phyloP scores from a whole-genome alignment of 2,797 vertebrate genomes.

The Margarornis squamiger region DNA sequence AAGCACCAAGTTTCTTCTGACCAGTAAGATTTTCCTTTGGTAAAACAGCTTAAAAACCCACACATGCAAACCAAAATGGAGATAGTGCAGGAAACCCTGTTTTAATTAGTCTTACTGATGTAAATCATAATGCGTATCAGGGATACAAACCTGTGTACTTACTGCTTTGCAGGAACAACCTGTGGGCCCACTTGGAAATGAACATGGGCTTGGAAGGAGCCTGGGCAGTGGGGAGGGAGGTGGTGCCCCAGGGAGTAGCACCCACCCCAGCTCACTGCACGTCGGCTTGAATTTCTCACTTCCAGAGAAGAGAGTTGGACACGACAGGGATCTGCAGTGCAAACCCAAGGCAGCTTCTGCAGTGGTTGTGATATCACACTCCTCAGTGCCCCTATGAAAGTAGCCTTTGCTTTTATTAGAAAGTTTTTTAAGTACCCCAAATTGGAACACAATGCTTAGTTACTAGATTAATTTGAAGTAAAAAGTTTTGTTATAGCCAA shows the following conservation, averaged over 20 bases:
- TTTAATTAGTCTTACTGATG: background rate
- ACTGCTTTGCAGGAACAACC: background rate
- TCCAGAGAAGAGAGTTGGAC: background rate
- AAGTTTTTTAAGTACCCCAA: background rate
- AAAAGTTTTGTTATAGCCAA: background rate
- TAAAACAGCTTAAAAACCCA: background rate
- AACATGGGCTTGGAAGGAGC: rapidly evolving
- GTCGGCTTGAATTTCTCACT: background rate
- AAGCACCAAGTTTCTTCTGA: background rate
- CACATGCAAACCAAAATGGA: background rate
- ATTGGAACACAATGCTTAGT: background rate
- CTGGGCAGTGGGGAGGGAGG: background rate
- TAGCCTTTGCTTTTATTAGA: background rate
- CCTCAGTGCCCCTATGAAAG: background rate
- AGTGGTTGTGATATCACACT: background rate
- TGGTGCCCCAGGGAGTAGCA: background rate
- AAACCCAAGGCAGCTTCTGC: background rate
- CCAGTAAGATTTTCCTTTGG: background rate
- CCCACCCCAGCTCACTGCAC: background rate
- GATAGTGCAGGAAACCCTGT: background rate
- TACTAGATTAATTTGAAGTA: background rate
- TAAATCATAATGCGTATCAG: background rate
- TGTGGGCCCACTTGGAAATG: background rate
- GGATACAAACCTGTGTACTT: background rate
- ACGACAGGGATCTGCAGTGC: background rate